Conservation (phyloP, 1,140 invertebrate species). For the Drosophila insularis region DNA sequence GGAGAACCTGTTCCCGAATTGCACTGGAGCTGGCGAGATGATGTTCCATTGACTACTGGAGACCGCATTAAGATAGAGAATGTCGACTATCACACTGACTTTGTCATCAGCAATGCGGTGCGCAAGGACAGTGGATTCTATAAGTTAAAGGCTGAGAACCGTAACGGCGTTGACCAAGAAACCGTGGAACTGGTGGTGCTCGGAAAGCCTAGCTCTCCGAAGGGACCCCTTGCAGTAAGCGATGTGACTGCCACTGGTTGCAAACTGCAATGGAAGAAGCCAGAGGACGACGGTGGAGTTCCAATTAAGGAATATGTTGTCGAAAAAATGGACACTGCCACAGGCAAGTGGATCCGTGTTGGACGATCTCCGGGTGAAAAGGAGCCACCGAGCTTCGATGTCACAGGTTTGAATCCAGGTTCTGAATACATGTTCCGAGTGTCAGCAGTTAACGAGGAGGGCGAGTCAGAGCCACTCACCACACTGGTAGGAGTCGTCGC, state of each 20-base stretch:
- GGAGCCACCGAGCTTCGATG: slow-evolving; percentile 90
- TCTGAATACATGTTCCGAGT: slow-evolving; percentile 98
- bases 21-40: slow-evolving; percentile 94
- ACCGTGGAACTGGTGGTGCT: slow-evolving; percentile 96
- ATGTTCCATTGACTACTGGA: slow-evolving; percentile 90
- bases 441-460: slow-evolving; percentile 96
- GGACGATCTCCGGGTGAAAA: slow-evolving; percentile 88
- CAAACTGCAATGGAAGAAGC: slow-evolving; percentile 94
- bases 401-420: slow-evolving; percentile 94
- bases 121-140: slow-evolving; percentile 96
- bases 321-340: slow-evolving; percentile 96
- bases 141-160: slow-evolving; percentile 93
- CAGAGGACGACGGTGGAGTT: slow-evolving; percentile 95
- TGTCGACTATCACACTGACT: slow-evolving; percentile 95
- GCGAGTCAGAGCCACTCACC: slow-evolving; percentile 96
- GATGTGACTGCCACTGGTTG: slow-evolving; percentile 94
- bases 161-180: slow-evolving; percentile 93
- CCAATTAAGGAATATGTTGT: slow-evolving; percentile 97
- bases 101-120: slow-evolving; percentile 91
- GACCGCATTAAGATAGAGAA: slow-evolving; percentile 95
- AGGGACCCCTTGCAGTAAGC: slow-evolving; percentile 94
- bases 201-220: slow-evolving; percentile 92
- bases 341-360: slow-evolving; percentile 94
- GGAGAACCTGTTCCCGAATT: slow-evolving; percentile 94
- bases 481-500: slow-evolving; percentile 93